These are phyloP conservation scores for Drosophila tropicalis DNA, from an alignment of 1,140 invertebrate species.

Conservation along the genomic window DNA sequence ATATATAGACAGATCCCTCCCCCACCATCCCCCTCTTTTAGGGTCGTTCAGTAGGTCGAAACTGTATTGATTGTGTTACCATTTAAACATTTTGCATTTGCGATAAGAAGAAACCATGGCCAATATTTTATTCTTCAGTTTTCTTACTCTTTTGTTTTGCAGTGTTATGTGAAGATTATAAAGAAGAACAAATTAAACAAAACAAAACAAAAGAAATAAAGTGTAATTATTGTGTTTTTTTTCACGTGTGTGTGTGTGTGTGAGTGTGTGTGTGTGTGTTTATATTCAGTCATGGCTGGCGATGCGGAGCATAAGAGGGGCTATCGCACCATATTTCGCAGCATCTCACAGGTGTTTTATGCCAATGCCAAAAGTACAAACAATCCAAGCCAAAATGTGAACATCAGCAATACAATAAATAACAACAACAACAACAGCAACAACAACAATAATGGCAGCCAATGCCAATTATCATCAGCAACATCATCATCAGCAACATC, in stretches of 20 bases:
- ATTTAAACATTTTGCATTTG: conserved; percentile 1
- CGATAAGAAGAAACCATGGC: not conserved
- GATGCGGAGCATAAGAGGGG: conserved; percentile 62
- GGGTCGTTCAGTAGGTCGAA: not conserved
- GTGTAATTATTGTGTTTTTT: not conserved
- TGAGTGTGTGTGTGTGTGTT: conserved; percentile 5
- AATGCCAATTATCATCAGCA: conserved; percentile 5
- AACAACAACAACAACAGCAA: conserved; percentile 13
- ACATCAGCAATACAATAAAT: conserved; percentile 9
- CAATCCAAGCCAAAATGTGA: not conserved
- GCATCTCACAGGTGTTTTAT: conserved; percentile 73
- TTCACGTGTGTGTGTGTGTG: too few relatives aligned
- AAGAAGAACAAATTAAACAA: not conserved
- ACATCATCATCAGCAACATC: conserved; percentile 14
- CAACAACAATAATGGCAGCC: conserved; percentile 17
- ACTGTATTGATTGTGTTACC: not conserved
- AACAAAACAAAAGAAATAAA: conserved; percentile 3
- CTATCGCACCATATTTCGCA: conserved; percentile 73
- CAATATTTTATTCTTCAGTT: not conserved
- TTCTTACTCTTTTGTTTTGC: not conserved
- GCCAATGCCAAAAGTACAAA: conserved; percentile 50
- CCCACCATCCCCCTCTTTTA: too few relatives aligned
- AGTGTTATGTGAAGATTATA: not conserved
- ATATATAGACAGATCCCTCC: not conserved
- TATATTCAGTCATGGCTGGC: conserved; percentile 54